Evolutionary conservation across 2,888 invertebrate species (phyloP), one percentile per base, ranked within the genome.

Genomic region (Sinodicranocentrus sp.): DNA sequence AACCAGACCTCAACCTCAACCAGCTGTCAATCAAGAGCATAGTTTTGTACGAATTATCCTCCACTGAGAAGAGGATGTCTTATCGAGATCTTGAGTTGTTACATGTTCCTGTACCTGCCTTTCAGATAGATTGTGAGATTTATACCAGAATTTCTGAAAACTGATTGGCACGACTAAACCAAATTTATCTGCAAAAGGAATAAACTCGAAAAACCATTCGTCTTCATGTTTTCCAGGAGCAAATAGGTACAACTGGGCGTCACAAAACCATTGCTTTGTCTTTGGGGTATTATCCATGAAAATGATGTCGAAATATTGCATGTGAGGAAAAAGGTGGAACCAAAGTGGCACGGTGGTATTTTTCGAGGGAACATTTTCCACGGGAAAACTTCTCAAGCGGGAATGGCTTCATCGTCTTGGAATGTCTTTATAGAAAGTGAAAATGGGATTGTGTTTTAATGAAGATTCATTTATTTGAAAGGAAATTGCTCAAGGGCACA

Each of bases 231-330:
- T 6, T 3, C 10, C 17, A 8, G 67, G 67, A n/a, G 67, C 43
- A 6, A 43, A 43, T 2, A 67, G 39, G 21, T 67, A 67, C 13
- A 43, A 10, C 8, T 67, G 67, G 2, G 44, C 15, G 19, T 67
- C 67, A 21, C 65, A 65, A 26, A 28, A 10, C 65, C 65, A 65
- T 15, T 26, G 65, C 17, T 65, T 65, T 8, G 28, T 33, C 33
- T 33, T 28, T 33, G 28, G 13, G 15, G 65, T 33, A 6, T n/a
- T 13, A 8, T 28, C 28, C 8, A 28, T 10, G 6, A 8, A 19
- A 17, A 15, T 8, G 15, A 33, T 10, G 33, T 65, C 65, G 39
- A n/a, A 6, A 33, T 15, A 39, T 39, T 39, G 39, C 39, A 39
- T 39, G 13, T 39, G 6, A 8, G 39, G 39, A 39, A 39, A 5